Evolutionary conservation across 2,888 invertebrate species (phyloP), one percentile per base, ranked within the genome.

Genomic region (Branchellion lobata): DNA sequence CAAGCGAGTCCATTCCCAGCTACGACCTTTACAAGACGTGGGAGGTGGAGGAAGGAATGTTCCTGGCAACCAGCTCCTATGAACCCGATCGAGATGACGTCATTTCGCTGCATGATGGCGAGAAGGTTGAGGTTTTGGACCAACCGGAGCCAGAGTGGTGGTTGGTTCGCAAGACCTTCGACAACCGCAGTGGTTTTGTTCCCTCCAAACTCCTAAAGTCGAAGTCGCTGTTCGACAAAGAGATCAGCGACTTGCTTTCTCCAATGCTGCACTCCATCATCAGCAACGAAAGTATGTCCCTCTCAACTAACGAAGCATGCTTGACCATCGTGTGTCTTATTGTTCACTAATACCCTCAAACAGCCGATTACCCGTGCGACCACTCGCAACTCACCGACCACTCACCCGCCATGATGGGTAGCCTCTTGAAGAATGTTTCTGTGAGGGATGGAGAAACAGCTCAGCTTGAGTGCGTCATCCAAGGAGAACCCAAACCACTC

Each of bases 401-500:
- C 1, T 33, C 78, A 47, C 84, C 85, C 11, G 86, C 86, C 69
- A 84, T 84, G 79, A 83, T 86, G 75, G 82, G 84, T 14, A 78
- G 82, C 31, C 82, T 82, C 14, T 83, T 87, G 18, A 81, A 83
- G 69, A 83, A 83, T 77, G 79, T 84, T 31, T 80, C 81, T 5
- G 84, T 84, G n/a, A 82, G 81, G 0, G 87, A 87, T 80, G 87
- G 86, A 8, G 84, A 84, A 14, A 82, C 84, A 40, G 86, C 84
- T n/a, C 80, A 81, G 1, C 83, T 87, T 18, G 85, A 85, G 74
- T 86, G 87, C 81, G 82, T 84, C 47, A 84, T 88, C 47, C 82
- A 83, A 5, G 88, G 88, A 8, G 83, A 84, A 53, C 89, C 89
- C 1, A 82, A 83, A 40, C 88, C 88, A 21, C 85, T 85, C 14